Conservation (phyloP, 2,113 vertebrate species). For the Vimba vimba region DNA sequence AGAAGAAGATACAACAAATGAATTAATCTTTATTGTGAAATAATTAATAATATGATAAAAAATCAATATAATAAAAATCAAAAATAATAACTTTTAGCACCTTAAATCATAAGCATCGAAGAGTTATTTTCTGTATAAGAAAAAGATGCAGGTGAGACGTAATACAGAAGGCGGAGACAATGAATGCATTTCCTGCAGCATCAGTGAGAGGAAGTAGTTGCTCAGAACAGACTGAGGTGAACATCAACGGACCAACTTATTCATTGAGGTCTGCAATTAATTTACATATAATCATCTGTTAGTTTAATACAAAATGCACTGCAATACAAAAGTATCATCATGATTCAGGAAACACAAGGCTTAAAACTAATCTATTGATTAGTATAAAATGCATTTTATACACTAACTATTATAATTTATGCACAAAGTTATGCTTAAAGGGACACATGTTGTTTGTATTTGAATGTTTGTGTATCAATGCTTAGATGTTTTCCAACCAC, state of each 20-base stretch:
- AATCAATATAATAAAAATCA: too few relatives aligned
- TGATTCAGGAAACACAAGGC: too few relatives aligned
- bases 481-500: slow-evolving; percentile 6
- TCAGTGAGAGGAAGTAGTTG: background rate
- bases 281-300: background rate
- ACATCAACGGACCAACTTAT: background rate
- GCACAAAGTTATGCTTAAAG: background rate
- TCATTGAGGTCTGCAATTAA: background rate
- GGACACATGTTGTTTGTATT: background rate
- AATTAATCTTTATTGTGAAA: too few relatives aligned
- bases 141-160: background rate
- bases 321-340: too few relatives aligned
- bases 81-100: too few relatives aligned
- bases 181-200: background rate
- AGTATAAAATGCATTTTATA: background rate
- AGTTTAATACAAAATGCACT: too few relatives aligned
- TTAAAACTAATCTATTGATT: too few relatives aligned
- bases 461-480: background rate
- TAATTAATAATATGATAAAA: too few relatives aligned
- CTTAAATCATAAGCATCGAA: too few relatives aligned
- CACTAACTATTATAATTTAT: background rate
- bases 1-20: too few relatives aligned
- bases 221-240: background rate
- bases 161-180: background rate
- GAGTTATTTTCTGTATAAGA: too few relatives aligned